phyloP scores from a whole-genome alignment of 2,888 invertebrate species.

The Acleris laterana region DNA sequence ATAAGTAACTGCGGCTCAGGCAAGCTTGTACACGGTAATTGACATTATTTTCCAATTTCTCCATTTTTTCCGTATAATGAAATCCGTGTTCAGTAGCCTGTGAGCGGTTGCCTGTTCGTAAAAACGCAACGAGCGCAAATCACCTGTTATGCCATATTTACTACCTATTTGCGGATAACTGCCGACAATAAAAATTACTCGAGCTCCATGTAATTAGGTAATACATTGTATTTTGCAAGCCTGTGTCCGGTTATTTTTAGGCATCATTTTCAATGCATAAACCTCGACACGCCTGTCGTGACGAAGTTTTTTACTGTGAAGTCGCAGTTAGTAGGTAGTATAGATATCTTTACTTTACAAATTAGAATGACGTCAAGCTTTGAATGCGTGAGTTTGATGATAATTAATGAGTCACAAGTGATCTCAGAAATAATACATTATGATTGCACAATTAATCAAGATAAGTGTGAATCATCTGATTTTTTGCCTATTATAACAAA shows the following conservation, averaged over 20 bases:
- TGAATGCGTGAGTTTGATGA: conserved; percentile 2
- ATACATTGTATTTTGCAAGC: conserved; percentile 35
- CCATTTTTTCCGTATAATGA: conserved; percentile 69
- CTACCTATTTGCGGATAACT: conserved; percentile 34
- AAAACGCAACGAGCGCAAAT: conserved; percentile 38
- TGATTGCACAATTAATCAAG: neutral
- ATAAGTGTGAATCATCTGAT: neutral
- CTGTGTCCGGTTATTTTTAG: conserved; percentile 29
- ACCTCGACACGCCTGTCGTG: neutral
- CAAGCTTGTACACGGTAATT: conserved; percentile 73
- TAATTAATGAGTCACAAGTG: conserved; percentile 24
- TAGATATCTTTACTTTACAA: conserved; percentile 10
- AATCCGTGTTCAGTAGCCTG: conserved; percentile 71
- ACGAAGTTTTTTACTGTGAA: conserved; percentile 7
- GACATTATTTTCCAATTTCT: conserved; percentile 83
- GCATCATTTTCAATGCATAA: conserved; percentile 7
- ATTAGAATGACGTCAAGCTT: conserved; percentile 25
- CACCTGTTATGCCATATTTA: conserved; percentile 37
- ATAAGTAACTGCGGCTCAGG: conserved; percentile 67
- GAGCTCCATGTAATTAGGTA: conserved; percentile 30
- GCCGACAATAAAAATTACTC: conserved; percentile 33
- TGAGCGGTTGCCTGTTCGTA: conserved; percentile 38
- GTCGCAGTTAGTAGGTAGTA: neutral
- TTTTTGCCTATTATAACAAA: conserved; percentile 4
- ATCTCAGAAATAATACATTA: conserved; percentile 6